phyloP scores from a whole-genome alignment of 2,888 invertebrate species.

The Drosophila colorata region DNA sequence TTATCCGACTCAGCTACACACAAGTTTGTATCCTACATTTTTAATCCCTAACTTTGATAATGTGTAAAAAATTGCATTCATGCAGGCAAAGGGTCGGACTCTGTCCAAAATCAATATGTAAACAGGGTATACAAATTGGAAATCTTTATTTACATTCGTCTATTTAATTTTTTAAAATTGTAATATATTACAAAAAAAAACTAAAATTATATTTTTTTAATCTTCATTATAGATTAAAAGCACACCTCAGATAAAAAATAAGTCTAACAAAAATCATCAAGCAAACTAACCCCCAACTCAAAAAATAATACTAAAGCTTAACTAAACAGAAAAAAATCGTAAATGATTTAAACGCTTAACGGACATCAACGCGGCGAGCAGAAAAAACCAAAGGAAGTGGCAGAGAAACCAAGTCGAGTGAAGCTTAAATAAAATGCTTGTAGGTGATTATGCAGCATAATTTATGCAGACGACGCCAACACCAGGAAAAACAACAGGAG shows the following conservation, averaged over 20 bases:
- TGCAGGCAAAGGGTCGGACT: too few relatives aligned
- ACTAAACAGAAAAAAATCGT: conserved; percentile 26
- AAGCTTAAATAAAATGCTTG: conserved; percentile 70
- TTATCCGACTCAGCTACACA: too few relatives aligned
- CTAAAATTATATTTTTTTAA: too few relatives aligned
- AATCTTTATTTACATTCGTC: too few relatives aligned
- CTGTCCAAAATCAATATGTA: too few relatives aligned
- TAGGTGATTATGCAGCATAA: conserved; percentile 77
- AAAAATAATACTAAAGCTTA: conserved; percentile 6
- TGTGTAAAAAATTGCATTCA: too few relatives aligned
- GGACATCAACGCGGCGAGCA: conserved; percentile 28
- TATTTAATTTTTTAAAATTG: too few relatives aligned
- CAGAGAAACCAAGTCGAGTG: conserved; percentile 46
- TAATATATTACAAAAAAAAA: too few relatives aligned
- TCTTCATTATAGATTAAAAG: conserved; percentile 20
- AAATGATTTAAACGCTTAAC: conserved; percentile 76
- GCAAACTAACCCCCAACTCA: not conserved
- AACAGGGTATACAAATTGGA: too few relatives aligned
- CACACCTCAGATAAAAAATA: conserved; percentile 7
- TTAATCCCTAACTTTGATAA: too few relatives aligned
- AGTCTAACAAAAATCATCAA: conserved; percentile 16
- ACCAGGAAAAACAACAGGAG: conserved; percentile 18
- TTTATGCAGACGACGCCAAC: conserved; percentile 63
- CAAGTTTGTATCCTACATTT: too few relatives aligned
- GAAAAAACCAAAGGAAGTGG: conserved; percentile 29